Base-by-base conservation (phyloP, 30 jellyfish, hydroid and myxozoan species). In the Haliclystus octoradiatus region DNA sequence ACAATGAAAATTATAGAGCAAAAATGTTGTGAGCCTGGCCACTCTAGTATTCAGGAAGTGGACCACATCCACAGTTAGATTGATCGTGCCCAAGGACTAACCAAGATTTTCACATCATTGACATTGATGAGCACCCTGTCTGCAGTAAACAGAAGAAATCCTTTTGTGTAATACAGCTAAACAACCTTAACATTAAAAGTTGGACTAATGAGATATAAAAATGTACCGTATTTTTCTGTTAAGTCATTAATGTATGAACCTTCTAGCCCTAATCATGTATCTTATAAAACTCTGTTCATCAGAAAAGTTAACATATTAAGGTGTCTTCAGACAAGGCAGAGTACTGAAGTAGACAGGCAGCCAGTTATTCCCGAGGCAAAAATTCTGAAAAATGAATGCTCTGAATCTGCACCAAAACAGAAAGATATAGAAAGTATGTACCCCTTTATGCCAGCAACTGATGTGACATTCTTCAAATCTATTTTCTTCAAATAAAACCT, bases 1-100 rank as follows among this genome's bases (percentile, higher is more conserved):
- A 29, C 24, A 23, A 66, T 66, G n/a, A 46, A 66, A 15, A 34
- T 66, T 26, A 66, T 34, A 23, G 77, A 66, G 28, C 77, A 66
- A 29, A 66, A 34, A 70, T 66, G 15, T 66, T 66, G 77, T 66
- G 74, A 66, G 33, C 7, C 70, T 27, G 77, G 77, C 25, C 70
- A 34, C 23, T 27, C 71, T 70, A 27, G 71, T 33, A 31, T 66
- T 66, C 77, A 66, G 33, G 77, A 28, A 66, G 67, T 34, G 26
- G 70, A 66, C 28, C 27, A 63, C 31, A 63, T 2, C 19, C 72
- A 63, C 32, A 2, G 72, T 63, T 51, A 63, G 49, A 63, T 63
- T 63, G 72, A 63, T 26, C 27, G 1, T 26, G 27, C 72, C 27
- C 31, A 26, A 63, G 28, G 23, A 26, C 23, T 51, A 3, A 26